phyloP scores from a whole-genome alignment of 2,888 invertebrate genomes.

The Dynastes hyllus region DNA sequence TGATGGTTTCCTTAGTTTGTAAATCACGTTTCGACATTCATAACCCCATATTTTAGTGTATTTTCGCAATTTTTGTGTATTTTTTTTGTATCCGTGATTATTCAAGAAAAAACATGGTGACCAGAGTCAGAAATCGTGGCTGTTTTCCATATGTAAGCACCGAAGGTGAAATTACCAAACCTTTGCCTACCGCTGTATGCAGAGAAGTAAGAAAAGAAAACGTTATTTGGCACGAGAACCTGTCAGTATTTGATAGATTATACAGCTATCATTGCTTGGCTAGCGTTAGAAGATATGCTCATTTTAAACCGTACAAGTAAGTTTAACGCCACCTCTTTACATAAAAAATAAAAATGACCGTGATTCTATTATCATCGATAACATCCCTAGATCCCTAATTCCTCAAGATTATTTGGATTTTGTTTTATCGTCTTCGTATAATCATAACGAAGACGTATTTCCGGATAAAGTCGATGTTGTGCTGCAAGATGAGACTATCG shows the following conservation, averaged over 20 bases:
- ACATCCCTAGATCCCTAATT: conserved; percentile 64
- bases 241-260: conserved; percentile 71
- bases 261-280: conserved; percentile 74
- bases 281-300: conserved; percentile 71
- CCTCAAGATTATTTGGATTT: conserved; percentile 83
- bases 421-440: conserved; percentile 78
- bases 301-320: conserved; percentile 67
- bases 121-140: conserved; percentile 63
- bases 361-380: no score
- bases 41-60: conserved; percentile 37
- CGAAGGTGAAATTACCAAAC: conserved; percentile 71
- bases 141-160: conserved; percentile 70
- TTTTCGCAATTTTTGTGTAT: conserved; percentile 39
- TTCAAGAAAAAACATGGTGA: conserved; percentile 40
- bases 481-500: conserved; percentile 81
- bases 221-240: conserved; percentile 66
- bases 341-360: no score
- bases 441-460: conserved; percentile 79
- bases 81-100: conserved; percentile 3
- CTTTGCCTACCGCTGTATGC: conserved; percentile 57
- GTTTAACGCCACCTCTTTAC: conserved; percentile 31
- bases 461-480: conserved; percentile 78
- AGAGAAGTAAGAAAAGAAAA: conserved; percentile 57
- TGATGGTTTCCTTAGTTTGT: not conserved
- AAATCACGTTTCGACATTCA: conserved; percentile 38